Conservation (phyloP, 2,888 invertebrate species). For the Orthosia incerta region DNA sequence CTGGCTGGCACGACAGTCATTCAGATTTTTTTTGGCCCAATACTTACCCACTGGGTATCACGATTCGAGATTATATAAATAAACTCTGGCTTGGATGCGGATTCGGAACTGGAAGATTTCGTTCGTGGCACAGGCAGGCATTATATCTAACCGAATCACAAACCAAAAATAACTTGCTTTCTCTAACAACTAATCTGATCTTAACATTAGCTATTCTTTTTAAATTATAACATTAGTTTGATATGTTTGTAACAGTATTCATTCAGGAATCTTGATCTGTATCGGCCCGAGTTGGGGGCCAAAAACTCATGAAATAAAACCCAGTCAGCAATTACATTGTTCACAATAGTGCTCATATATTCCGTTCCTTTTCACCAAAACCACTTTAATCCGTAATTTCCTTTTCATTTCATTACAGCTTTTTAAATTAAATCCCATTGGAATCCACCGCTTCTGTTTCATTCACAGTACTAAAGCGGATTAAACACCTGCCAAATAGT, state of each 20-base stretch:
- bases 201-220: background rate
- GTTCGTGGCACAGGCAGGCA: too few relatives aligned
- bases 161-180: too few relatives aligned
- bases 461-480: constrained; percentile 49
- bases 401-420: constrained; percentile 39
- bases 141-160: too few relatives aligned
- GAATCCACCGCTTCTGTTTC: constrained; percentile 28
- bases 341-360: constrained; percentile 10
- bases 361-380: constrained; percentile 17
- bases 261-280: background rate
- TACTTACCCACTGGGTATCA: too few relatives aligned
- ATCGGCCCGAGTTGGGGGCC: background rate
- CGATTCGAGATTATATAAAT: too few relatives aligned
- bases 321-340: background rate
- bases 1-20: too few relatives aligned
- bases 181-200: background rate
- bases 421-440: constrained; percentile 43
- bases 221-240: background rate
- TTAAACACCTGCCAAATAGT: constrained; percentile 61
- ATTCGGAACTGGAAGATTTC: too few relatives aligned
- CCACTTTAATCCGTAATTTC: constrained; percentile 23
- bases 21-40: too few relatives aligned
- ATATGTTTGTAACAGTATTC: background rate
- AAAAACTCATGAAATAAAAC: background rate
- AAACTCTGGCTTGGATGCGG: too few relatives aligned